Evolutionary conservation across 1,140 invertebrate species (phyloP), one percentile per base, ranked within the genome.

Genomic region (Caenorhabditis remanei): DNA sequence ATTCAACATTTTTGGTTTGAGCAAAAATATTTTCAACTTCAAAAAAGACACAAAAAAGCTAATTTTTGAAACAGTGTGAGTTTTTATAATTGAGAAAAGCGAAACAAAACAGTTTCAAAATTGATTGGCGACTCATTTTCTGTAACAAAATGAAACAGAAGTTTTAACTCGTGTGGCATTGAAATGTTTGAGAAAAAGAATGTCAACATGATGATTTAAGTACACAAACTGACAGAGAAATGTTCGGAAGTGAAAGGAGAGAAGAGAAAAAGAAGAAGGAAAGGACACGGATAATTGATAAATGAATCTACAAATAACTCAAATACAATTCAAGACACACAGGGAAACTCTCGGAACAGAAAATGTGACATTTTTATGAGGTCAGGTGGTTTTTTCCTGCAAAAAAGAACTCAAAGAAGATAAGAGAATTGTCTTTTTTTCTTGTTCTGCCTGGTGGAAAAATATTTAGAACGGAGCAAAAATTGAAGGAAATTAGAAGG

Each of bases 251-350:
- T 13, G 61, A 32, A 63, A 8, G 9, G 24, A 11, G 14, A 3
- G 46, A 2, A 19, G 19, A 43, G 65, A 19, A 8, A 43, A 43
- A 43, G 50, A 16, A 53, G 50, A 16, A 46, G 19, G 46, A 71
- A 71, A 46, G 40, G 41, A 65, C 61, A 65, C 61, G 61, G 65
- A 71, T 71, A 71, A 71, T 43, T 71, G 65, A 71, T 71, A 71
- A 71, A 71, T 8, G 41, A 71, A 65, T 65, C 61, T 65, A 65
- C 61, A 71, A 71, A 71, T 41, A 71, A 46, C 11, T 63, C 61
- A 43, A 14, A 32, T 40, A 61, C 24, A 40, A 9, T 43, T 43
- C 14, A 71, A 32, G 32, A 71, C 41, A 71, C 65, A 71, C 14
- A 46, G 41, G 14, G 19, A 43, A 32, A 16, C 65, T 46, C 14